Evolutionary conservation across 2,113 vertebrate species (phyloP).

Genomic region (Oreochromis aureus): DNA sequence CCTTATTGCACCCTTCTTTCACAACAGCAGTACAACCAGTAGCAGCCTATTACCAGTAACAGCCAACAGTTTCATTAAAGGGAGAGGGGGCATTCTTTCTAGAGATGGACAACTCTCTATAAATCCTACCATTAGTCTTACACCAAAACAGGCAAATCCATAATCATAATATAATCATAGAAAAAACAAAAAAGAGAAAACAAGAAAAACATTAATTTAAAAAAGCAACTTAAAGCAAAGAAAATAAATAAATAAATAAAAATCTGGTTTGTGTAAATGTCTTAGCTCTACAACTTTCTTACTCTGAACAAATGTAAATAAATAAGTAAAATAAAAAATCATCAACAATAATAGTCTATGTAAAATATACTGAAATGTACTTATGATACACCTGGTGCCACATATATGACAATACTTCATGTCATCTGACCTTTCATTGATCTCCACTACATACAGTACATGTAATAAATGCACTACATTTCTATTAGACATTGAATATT

Average conservation of each 20-base stretch:
- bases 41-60: neutral
- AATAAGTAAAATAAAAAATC: neutral
- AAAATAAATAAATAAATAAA: neutral
- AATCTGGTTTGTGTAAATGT: neutral
- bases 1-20: neutral
- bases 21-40: neutral
- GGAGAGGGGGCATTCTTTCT: neutral
- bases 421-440: neutral
- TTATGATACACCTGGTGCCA: neutral
- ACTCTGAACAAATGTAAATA: neutral
- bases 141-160: neutral
- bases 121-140: neutral
- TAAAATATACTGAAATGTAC: neutral
- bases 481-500: neutral
- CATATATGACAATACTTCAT: neutral
- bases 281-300: neutral
- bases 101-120: neutral
- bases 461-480: neutral
- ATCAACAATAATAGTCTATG: neutral
- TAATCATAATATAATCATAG: neutral
- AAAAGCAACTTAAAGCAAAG: neutral
- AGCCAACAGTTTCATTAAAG: neutral
- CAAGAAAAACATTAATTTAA: neutral
- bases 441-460: neutral
- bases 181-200: neutral